phyloP scores from a whole-genome alignment of 2,888 invertebrate species.

The Melanostoma scalare region DNA sequence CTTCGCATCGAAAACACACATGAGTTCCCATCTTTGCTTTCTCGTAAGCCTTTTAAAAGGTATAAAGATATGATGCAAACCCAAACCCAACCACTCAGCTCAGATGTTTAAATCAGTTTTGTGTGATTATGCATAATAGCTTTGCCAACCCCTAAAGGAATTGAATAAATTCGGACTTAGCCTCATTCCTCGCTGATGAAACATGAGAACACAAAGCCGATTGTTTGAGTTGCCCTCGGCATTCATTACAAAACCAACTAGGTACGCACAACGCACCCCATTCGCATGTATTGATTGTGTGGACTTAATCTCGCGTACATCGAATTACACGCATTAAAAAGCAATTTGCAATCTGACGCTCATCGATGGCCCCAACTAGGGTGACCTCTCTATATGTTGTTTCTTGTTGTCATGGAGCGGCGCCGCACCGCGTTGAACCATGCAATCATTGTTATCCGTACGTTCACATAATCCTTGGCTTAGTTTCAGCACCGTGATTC shows the following conservation, averaged over 20 bases:
- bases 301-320: conserved; percentile 51
- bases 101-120: too few relatives aligned
- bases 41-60: too few relatives aligned
- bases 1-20: too few relatives aligned
- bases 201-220: conserved; percentile 16
- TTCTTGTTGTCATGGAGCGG: not conserved
- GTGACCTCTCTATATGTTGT: conserved; percentile 7
- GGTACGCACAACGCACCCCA: conserved; percentile 21
- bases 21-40: too few relatives aligned
- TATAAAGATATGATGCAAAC: too few relatives aligned
- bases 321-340: conserved; percentile 59
- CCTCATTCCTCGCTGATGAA: not conserved
- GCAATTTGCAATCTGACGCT: conserved; percentile 58
- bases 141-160: not conserved
- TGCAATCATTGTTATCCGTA: conserved; percentile 46
- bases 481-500: conserved; percentile 29
- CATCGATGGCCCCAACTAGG: conserved; percentile 17
- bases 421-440: conserved; percentile 11
- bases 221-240: not conserved
- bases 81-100: too few relatives aligned
- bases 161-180: conserved; percentile 9
- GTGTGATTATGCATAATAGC: too few relatives aligned
- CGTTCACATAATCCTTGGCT: conserved; percentile 60
- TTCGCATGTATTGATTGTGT: conserved; percentile 37
- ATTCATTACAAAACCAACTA: not conserved